Percentiles rank a stretch among this genome's conserved stretches.
Conservation (phyloP, 2,113 vertebrate species). For the Cottus gobio region DNA sequence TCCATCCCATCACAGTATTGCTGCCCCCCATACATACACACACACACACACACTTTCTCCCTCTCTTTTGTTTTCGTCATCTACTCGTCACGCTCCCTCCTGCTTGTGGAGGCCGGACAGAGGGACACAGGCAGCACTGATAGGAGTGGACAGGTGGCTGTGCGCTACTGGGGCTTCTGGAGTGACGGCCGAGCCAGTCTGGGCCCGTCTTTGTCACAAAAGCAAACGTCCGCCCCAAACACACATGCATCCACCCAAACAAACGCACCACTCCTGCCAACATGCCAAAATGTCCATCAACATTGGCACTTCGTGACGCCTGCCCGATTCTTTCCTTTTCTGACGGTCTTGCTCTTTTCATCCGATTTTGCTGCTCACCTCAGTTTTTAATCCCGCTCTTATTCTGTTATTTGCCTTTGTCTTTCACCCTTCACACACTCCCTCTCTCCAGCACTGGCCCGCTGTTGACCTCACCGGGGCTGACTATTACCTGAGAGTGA, state of each 20-base stretch:
- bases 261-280: conserved; percentile 44
- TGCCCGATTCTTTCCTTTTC: conserved; percentile 40
- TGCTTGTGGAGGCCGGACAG: conserved; percentile 62
- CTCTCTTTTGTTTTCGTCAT: conserved; percentile 59
- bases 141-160: conserved; percentile 71
- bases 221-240: conserved; percentile 37
- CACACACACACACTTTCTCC: conserved; percentile 2
- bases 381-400: conserved; percentile 39
- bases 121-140: conserved; percentile 56
- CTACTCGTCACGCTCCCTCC: conserved; percentile 62
- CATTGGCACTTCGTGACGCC: conserved; percentile 33
- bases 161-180: conserved; percentile 48
- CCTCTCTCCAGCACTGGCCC: conserved; percentile 57
- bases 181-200: conserved; percentile 58
- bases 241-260: conserved; percentile 7
- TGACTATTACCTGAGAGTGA: conserved; percentile 73
- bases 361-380: conserved; percentile 35
- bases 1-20: conserved; percentile 44
- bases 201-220: conserved; percentile 67
- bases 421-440: conserved; percentile 37
- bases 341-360: conserved; percentile 52
- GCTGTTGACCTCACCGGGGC: conserved; percentile 70
- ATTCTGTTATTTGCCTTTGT: conserved; percentile 42
- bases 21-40: neutral
- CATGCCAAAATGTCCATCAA: conserved; percentile 64